These are phyloP conservation scores for Malacosoma neustria DNA, from an alignment of 2,888 invertebrate species.

Conservation along the genomic window DNA sequence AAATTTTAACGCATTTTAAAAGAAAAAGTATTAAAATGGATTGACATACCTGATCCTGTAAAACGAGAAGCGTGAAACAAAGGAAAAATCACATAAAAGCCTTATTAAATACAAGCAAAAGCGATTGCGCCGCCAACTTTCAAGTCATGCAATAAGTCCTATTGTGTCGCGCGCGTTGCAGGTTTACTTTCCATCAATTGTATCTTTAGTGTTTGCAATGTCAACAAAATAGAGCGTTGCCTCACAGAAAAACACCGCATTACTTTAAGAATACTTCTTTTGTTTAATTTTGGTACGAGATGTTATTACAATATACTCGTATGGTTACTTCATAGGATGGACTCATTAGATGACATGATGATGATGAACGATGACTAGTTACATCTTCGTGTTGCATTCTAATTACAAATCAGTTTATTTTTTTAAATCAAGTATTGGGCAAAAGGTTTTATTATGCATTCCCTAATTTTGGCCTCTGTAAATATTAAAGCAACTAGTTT, in stretches of 20 bases:
- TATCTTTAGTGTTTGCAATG: conserved; percentile 29
- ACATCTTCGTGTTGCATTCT: too few relatives aligned
- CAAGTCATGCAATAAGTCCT: conserved; percentile 40
- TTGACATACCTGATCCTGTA: conserved; percentile 64
- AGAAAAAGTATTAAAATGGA: too few relatives aligned
- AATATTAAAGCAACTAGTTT: too few relatives aligned
- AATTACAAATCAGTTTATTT: too few relatives aligned
- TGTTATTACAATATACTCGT: conserved; percentile 18
- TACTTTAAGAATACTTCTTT: conserved; percentile 21
- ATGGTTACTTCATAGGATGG: too few relatives aligned
- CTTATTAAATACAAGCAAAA: conserved; percentile 9
- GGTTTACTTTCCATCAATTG: conserved; percentile 49
- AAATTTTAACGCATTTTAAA: too few relatives aligned
- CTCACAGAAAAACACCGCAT: conserved; percentile 21
- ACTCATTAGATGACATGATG: too few relatives aligned
- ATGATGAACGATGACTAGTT: too few relatives aligned
- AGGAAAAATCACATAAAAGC: conserved; percentile 13
- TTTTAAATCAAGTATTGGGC: too few relatives aligned
- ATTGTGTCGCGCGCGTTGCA: conserved; percentile 35
- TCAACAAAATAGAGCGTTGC: conserved; percentile 31
- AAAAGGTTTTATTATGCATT: too few relatives aligned
- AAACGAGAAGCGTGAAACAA: conserved; percentile 47
- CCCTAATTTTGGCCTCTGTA: too few relatives aligned
- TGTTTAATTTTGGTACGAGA: conserved; percentile 19
- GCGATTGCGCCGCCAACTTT: conserved; percentile 26